Evolutionary conservation across 2,113 vertebrate genomes (phyloP), one percentile per base, ranked within the genome.

Genomic region (Scomber japonicus): DNA sequence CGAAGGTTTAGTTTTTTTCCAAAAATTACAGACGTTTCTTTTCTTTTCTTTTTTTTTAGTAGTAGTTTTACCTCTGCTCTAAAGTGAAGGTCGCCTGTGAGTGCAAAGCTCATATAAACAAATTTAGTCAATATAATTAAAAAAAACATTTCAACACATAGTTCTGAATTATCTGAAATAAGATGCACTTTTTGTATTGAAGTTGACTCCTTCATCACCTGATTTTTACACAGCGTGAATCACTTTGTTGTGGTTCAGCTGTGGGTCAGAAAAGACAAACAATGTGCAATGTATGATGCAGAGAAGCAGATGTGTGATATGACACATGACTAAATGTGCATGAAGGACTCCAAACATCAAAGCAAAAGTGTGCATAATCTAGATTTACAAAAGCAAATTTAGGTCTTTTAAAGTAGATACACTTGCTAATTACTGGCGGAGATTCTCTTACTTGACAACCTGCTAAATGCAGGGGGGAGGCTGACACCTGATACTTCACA

Each of bases 401-500:
- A 59, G 13, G 59, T 31, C 7, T 65, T 63, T 62, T 53, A 66
- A 88, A 75, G 55, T 75, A 72, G 85, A 64, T 8, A 3, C 4
- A 80, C 30, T 5, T 14, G 75, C 49, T 80, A 86, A 86, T 86
- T 90, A 89, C 88, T 82, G 67, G 17, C 57, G 88, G 82, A 87
- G 85, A 80, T 89, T 68, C 51, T 93, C 80, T 77, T 84, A 93
- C 94, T 95, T 96, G 96, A 95, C 92, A 94, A 94, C 86, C 91
- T 94, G 92, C 90, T 95, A 95, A 96, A 94, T 93, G 93, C 62
- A 91, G 85, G 59, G 68, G 85, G 88, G 62, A 89, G 71, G 78
- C 82, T 64, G 95, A 94, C 95, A 96, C 78, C 30, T 78, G 90
- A 96, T 93, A 90, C 2, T 78, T 91, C 85, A 87, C 92, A 95